Percentiles rank a stretch among this genome's conserved stretches.
These are phyloP conservation scores for Anthopleura xanthogrammica DNA, from an alignment of 92 coral and sea anemone genomes.

Conservation along the genomic window DNA sequence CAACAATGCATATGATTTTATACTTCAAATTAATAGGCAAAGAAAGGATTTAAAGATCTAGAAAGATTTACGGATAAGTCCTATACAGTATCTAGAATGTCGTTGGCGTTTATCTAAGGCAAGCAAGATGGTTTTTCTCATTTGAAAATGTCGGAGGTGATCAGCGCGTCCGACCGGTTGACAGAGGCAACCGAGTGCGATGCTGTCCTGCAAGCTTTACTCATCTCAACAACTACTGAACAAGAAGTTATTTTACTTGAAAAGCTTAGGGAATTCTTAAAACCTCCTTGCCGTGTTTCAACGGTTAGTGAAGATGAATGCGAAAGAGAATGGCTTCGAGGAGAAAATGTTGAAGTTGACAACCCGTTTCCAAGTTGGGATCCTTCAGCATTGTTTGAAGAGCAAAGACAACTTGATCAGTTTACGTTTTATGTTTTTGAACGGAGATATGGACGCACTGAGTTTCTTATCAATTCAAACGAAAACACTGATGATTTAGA, in stretches of 20 bases:
- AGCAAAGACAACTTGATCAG: slow-evolving; percentile 64
- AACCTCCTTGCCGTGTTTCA: slow-evolving; percentile 22
- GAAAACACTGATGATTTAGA: slow-evolving; percentile 48
- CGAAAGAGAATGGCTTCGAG: slow-evolving; percentile 82
- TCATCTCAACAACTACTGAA: slow-evolving; percentile 65
- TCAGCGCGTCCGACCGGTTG: slow-evolving; percentile 22
- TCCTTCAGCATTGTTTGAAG: slow-evolving; percentile 58
- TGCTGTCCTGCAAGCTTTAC: slow-evolving; percentile 36
- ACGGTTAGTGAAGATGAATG: slow-evolving; percentile 60
- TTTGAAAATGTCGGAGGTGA: slow-evolving; percentile 7
- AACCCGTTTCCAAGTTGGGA: slow-evolving; percentile 81
- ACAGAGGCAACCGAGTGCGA: slow-evolving; percentile 29
- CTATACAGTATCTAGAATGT: not conserved
- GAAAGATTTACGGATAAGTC: slow-evolving; percentile 18
- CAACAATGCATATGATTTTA: slow-evolving; percentile 22
- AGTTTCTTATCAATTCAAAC: slow-evolving; percentile 56
- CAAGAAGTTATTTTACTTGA: slow-evolving; percentile 76
- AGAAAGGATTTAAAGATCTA: slow-evolving; percentile 33
- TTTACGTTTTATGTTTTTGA: slow-evolving; percentile 94
- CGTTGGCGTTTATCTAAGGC: slow-evolving; percentile 1
- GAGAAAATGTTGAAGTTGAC: slow-evolving; percentile 44
- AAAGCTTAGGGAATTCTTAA: slow-evolving; percentile 53
- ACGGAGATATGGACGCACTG: slow-evolving; percentile 96
- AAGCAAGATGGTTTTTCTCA: not conserved
- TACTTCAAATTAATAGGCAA: slow-evolving; percentile 3